Evolutionary conservation across 2,113 vertebrate species (phyloP), one percentile per base, ranked within the genome.

Genomic region (Scomber scombrus): DNA sequence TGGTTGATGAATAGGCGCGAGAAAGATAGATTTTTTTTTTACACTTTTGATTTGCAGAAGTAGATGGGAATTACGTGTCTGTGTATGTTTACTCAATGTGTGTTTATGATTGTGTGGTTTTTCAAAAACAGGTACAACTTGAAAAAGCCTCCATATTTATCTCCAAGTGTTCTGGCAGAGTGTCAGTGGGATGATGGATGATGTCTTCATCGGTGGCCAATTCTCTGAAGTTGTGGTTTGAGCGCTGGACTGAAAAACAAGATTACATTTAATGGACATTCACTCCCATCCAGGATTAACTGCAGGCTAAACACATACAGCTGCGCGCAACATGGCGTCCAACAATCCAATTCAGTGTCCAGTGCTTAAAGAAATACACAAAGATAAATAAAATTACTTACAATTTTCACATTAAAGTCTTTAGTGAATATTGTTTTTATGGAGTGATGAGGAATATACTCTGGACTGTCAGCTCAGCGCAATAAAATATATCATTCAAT

Each of bases 191-290:
- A 91, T 93, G 93, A 94, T 93, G 89, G 92, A 94, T 93, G 92
- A 89, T 89, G 91, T 92, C 92, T 93, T 89, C 88, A 89, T 91
- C 81, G 86, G 81, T 86, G 92, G 91, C 90, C 91, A 93, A 88
- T 91, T 82, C 89, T 92, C 91, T 90, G 90, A 92, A 92, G 92
- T 91, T 91, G 92, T 88, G 91, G 92, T 92, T 92, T 91, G 89
- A 89, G 90, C 86, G 71, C 81, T 78, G 89, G 89, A 73, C 87
- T 90, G 86, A 92, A 92, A 93, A 93, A 94, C 91, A 90, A 92
- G 91, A 93, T 93, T 92, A 93, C 91, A 84, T 92, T 94, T 93
- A 94, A 93, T 93, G 91, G 92, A 91, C 91, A 91, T 89, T 92
- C 89, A 89, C 89, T 91, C 86, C 80, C 80, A 85, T 91, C 84